A percentile compares a stretch with the other conserved stretches of the same genome.
phyloP scores from a whole-genome alignment of 2,888 invertebrate genomes.

The Aproaerema taeniolella region DNA sequence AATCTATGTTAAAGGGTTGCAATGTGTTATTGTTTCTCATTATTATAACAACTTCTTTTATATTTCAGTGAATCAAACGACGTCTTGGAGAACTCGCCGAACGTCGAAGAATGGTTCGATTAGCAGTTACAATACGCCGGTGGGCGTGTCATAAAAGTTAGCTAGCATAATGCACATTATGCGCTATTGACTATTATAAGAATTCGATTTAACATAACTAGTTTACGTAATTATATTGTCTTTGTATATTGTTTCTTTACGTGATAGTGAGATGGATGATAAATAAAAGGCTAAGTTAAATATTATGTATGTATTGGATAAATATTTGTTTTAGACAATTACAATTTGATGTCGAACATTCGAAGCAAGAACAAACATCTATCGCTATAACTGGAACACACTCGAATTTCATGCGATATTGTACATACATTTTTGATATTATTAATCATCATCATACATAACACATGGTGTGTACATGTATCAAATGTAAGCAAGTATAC shows the following conservation, averaged over 20 bases:
- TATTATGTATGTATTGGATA: conserved; percentile 60
- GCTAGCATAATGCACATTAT: conserved; percentile 4
- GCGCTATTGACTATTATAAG: background rate
- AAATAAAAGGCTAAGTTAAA: conserved; percentile 34
- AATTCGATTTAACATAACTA: conserved; percentile 5
- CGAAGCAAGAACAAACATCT: conserved; percentile 59
- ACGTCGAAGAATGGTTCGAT: conserved; percentile 88
- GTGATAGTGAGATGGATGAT: conserved; percentile 3
- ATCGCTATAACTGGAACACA: conserved; percentile 53
- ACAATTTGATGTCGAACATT: conserved; percentile 59
- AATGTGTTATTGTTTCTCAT: no score
- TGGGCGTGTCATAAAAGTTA: conserved; percentile 4
- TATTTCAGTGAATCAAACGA: conserved; percentile 87
- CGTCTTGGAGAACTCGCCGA: conserved; percentile 89
- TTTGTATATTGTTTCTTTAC: no score
- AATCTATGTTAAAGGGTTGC: no score
- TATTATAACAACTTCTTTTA: conserved; percentile 13
- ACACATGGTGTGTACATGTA: conserved; percentile 41
- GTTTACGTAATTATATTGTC: background rate
- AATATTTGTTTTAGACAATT: conserved; percentile 72
- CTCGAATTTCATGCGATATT: conserved; percentile 49
- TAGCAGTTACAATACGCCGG: conserved; percentile 28
- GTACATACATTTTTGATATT: no score
- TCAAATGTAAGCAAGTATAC: conserved; percentile 49
- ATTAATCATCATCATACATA: conserved; percentile 40